Percentiles rank a stretch among this genome's conserved stretches.
Conservation (phyloP, 2,797 vertebrate species). For the Ctenochaetus hawaiiensis region DNA sequence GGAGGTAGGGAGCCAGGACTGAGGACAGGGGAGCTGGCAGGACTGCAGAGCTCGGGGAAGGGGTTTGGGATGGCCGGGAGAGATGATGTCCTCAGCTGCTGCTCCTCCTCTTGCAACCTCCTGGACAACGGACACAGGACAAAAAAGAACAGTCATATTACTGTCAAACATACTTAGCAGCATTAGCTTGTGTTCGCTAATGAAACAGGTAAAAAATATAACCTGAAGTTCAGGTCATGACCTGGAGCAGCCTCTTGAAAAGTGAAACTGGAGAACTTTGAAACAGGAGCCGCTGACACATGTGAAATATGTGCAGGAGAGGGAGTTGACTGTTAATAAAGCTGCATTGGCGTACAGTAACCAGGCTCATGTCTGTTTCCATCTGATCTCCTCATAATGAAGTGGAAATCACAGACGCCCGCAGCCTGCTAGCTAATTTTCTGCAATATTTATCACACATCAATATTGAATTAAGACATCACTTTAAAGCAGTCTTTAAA, state of each 20-base stretch:
- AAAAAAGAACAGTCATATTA: neutral
- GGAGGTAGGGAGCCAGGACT: slow-evolving; percentile 92
- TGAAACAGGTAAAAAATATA: neutral
- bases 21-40: slow-evolving; percentile 89
- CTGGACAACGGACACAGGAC: slow-evolving; percentile 72
- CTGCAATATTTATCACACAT: slow-evolving; percentile 81
- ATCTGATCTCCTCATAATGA: slow-evolving; percentile 82
- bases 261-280: slow-evolving; percentile 55
- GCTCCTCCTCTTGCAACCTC: slow-evolving; percentile 93
- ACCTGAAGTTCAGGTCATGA: slow-evolving; percentile 19
- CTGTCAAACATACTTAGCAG: neutral
- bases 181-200: neutral
- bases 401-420: slow-evolving; percentile 68
- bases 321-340: slow-evolving; percentile 59
- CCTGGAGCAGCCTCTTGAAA: slow-evolving; percentile 29
- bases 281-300: slow-evolving; percentile 64
- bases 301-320: slow-evolving; percentile 44
- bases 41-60: slow-evolving; percentile 95
- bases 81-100: slow-evolving; percentile 93
- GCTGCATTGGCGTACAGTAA: slow-evolving; percentile 50
- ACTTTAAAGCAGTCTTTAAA: slow-evolving; percentile 72
- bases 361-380: slow-evolving; percentile 77
- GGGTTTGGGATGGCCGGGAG: slow-evolving; percentile 98
- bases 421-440: slow-evolving; percentile 60
- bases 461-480: slow-evolving; percentile 77